Conservation (phyloP, 2,888 invertebrate species). For the Tetranychus piercei region DNA sequence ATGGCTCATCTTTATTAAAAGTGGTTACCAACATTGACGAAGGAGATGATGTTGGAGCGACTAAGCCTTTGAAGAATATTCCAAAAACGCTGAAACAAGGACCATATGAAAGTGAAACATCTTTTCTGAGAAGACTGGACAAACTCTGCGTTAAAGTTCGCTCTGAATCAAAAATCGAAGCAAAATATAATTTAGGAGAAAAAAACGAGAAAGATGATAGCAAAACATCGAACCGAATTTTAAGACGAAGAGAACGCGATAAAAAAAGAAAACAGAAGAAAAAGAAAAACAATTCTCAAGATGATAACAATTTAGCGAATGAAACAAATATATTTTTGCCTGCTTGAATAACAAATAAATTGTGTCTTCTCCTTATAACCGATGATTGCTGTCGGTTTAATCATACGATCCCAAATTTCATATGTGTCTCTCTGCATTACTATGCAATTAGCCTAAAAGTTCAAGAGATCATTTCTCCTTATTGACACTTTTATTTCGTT, state of each 20-base stretch:
- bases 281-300: neutral
- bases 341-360: neutral
- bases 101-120: conserved; percentile 2
- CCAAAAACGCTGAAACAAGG: neutral
- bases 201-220: neutral
- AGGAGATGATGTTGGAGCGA: neutral
- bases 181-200: neutral
- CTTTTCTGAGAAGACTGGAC: neutral
- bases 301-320: neutral
- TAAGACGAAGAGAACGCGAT: neutral
- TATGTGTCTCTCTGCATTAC: too few species aligned
- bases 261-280: neutral
- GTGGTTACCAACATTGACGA: neutral
- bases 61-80: neutral
- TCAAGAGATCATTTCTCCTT: too few species aligned
- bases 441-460: too few species aligned
- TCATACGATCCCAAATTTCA: too few species aligned
- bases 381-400: neutral
- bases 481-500: too few species aligned
- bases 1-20: neutral
- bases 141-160: neutral
- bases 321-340: neutral
- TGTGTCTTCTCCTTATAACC: neutral
- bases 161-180: neutral
- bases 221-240: neutral